These are phyloP conservation scores for Lemur catta DNA, from an alignment of 2,797 vertebrate genomes.

Conservation along the genomic window DNA sequence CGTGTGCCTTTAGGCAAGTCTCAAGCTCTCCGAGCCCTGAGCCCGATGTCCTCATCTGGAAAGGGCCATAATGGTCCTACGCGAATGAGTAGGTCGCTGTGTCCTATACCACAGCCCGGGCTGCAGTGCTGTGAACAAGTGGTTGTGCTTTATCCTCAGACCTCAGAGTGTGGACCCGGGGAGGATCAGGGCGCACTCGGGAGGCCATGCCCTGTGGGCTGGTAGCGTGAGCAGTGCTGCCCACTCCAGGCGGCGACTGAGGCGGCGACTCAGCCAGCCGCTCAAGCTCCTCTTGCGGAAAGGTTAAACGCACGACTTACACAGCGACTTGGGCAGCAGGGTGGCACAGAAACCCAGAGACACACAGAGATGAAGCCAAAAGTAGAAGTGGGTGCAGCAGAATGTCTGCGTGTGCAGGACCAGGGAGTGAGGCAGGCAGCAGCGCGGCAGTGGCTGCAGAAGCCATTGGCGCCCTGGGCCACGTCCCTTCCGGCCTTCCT, in stretches of 20 bases:
- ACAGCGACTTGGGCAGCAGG: background rate
- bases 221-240: no score
- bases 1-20: background rate
- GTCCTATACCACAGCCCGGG: background rate
- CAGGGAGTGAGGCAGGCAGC: background rate
- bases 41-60: background rate
- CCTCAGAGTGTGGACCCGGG: background rate
- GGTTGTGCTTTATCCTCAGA: background rate
- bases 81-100: rapidly evolving
- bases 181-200: background rate
- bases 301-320: no score
- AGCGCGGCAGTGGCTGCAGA: background rate
- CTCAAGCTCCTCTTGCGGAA: background rate
- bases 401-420: background rate
- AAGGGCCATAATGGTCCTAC: background rate
- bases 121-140: background rate
- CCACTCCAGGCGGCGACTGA: background rate
- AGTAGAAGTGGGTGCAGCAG: background rate
- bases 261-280: background rate
- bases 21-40: background rate
- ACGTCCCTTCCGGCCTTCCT: rapidly evolving
- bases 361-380: background rate
- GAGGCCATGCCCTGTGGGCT: background rate
- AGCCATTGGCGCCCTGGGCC: background rate
- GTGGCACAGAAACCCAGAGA: background rate